Evolutionary conservation across 2,888 invertebrate genomes (phyloP), one percentile per base, ranked within the genome.

Genomic region (Metacarcinus magister): DNA sequence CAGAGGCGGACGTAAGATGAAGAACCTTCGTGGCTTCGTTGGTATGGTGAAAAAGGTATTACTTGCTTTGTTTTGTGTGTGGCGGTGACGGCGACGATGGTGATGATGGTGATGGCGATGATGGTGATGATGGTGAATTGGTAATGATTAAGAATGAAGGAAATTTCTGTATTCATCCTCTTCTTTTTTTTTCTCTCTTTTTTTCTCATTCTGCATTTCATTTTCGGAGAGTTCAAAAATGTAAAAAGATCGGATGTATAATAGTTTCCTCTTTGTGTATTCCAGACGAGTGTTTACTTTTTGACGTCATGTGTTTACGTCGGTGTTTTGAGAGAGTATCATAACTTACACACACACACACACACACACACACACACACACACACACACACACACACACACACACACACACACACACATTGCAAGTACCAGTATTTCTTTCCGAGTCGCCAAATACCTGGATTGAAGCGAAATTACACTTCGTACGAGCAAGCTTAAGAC

Each of bases 1-100:
- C 19, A 89, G 67, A 95, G 89, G 75, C 75, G 92, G 92, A 0
- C 54, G 95, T 10, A 95, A 44, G 92, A 95, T 95, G 95, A 60
- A 90, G 43, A 92, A 95, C 92, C 92, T 95, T 0, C 91, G 92
- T 5, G 95, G 95, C 92, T 95, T 95, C 95, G 95, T 95, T 5
- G 95, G 95, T 28, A 95, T 95, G 95, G 95, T 95, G 46, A 95
- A 95, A 43, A 95, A 95, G 95, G 95, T 95, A 95, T 10, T 23
- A 23, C 13, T 5, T 87, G 39, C 10, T 87, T 10, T 19, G 87
- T 87, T 32, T 16, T 39, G 87, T 87, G 16, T 87, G 39, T 39
- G 87, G 87, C 13, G 32, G 87, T 39, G 32, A 39, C 39, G 87
- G 39, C 39, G 87, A 3, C 1, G 87, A 16, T 16, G 39, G 39